Evolutionary conservation across 2,797 vertebrate genomes (phyloP).

Genomic region (Enoplosus armatus): DNA sequence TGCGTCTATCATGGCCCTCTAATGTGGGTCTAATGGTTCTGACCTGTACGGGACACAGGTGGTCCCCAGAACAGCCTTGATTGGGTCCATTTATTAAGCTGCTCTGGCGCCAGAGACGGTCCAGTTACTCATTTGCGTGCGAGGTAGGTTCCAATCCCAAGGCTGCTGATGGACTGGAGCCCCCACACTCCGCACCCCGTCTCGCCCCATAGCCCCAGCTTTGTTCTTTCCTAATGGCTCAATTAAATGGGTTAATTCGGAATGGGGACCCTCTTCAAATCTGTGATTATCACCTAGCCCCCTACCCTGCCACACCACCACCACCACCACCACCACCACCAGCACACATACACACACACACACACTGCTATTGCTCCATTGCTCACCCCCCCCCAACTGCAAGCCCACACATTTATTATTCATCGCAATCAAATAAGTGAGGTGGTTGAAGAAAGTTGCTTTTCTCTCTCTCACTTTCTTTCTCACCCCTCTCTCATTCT

Average conservation of each 20-base stretch:
- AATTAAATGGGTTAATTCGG: constrained; percentile 89
- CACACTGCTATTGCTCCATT: constrained; percentile 40
- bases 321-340: constrained; percentile 37
- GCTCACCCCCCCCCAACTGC: constrained; percentile 34
- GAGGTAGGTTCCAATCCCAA: constrained; percentile 79
- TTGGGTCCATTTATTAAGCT: constrained; percentile 88
- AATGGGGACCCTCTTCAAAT: constrained; percentile 80
- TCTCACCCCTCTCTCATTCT: constrained; percentile 61
- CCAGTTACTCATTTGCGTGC: constrained; percentile 82
- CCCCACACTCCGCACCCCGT: constrained; percentile 47
- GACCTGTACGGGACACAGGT: constrained; percentile 88
- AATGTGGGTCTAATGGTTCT: constrained; percentile 89
- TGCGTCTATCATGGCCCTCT: constrained; percentile 83
- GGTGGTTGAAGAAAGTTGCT: constrained; percentile 95
- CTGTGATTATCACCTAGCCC: constrained; percentile 82
- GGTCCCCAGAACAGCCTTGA: constrained; percentile 84
- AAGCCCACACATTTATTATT: constrained; percentile 94
- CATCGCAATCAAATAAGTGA: constrained; percentile 99
- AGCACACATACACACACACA: constrained; percentile 34
- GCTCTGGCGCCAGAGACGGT: constrained; percentile 71
- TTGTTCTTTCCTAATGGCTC: constrained; percentile 87
- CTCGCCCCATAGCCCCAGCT: constrained; percentile 71
- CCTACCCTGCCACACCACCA: constrained; percentile 56
- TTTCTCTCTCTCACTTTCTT: constrained; percentile 65
- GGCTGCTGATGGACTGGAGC: constrained; percentile 81